Percentiles rank a stretch among this genome's conserved stretches.
Conservation (phyloP, 2,888 invertebrate species). For the Pelosia muscerda region DNA sequence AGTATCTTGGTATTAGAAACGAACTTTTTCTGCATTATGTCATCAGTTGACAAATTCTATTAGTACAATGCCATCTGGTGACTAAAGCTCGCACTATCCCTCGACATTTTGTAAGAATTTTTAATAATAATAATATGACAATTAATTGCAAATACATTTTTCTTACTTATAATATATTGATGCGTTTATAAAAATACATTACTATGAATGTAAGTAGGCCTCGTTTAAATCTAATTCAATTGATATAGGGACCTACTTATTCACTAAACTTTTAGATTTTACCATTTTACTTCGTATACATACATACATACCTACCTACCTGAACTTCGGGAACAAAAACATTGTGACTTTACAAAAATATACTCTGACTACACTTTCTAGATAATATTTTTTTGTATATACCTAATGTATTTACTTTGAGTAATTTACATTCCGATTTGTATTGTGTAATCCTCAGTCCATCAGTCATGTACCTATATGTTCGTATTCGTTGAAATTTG, state of each 20-base stretch:
- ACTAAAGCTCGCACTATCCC: not conserved
- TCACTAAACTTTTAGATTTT: constrained; percentile 39
- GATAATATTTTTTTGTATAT: constrained; percentile 62
- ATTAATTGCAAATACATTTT: not conserved
- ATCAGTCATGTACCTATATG: constrained; percentile 42
- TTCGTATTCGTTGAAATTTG: not conserved
- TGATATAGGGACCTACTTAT: constrained; percentile 41
- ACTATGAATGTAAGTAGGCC: constrained; percentile 33
- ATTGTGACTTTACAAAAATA: constrained; percentile 66
- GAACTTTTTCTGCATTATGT: not conserved
- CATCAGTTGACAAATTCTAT: not conserved
- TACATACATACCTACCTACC: constrained; percentile 34
- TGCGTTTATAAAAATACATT: constrained; percentile 37
- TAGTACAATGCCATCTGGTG: not conserved
- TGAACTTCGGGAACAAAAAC: constrained; percentile 72
- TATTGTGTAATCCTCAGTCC: constrained; percentile 68
- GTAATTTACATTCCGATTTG: constrained; percentile 76
- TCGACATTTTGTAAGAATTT: not conserved
- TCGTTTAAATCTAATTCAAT: constrained; percentile 30
- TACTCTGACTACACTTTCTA: constrained; percentile 56
- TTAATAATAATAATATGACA: not conserved
- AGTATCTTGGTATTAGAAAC: not conserved
- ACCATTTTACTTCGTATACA: constrained; percentile 39
- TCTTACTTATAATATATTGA: not conserved
- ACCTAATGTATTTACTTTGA: constrained; percentile 76